phyloP scores from a whole-genome alignment of 2,113 vertebrate genomes.

The Syngnathus typhle region DNA sequence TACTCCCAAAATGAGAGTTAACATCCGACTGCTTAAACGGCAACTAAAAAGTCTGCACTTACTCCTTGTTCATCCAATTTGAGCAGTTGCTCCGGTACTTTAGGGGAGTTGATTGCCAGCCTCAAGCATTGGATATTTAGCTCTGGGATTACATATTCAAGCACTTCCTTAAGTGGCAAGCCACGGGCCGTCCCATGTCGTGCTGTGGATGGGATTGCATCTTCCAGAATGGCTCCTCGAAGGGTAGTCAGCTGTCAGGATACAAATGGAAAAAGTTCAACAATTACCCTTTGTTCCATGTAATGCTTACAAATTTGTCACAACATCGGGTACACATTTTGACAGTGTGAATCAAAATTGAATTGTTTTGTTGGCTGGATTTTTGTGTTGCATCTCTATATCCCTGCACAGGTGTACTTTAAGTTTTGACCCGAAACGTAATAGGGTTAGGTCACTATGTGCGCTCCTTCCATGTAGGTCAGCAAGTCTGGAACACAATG shows the following conservation, averaged over 20 bases:
- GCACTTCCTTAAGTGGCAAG: conserved; percentile 90
- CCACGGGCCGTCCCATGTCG: conserved; percentile 88
- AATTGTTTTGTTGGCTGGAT: neutral
- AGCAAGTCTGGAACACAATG: neutral
- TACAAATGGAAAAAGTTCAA: neutral
- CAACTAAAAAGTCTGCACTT: conserved; percentile 42
- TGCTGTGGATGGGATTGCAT: conserved; percentile 89
- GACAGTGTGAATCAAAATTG: neutral
- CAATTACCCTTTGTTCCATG: neutral
- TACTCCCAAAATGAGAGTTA: neutral
- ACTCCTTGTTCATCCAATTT: conserved; percentile 97
- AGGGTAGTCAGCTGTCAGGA: conserved; percentile 83
- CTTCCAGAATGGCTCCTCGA: conserved; percentile 92
- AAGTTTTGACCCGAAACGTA: neutral
- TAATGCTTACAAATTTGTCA: neutral
- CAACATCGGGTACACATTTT: neutral
- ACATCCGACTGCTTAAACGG: no score
- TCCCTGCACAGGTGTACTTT: neutral
- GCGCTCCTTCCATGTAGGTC: neutral
- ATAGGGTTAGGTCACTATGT: neutral
- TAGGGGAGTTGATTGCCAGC: conserved; percentile 84
- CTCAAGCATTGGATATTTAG: conserved; percentile 87
- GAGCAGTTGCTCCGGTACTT: conserved; percentile 89
- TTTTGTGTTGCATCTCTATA: neutral
- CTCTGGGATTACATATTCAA: conserved; percentile 92